These are phyloP conservation scores for Drosophila sulfurigaster DNA, from an alignment of 1,140 invertebrate species.

Conservation along the genomic window DNA sequence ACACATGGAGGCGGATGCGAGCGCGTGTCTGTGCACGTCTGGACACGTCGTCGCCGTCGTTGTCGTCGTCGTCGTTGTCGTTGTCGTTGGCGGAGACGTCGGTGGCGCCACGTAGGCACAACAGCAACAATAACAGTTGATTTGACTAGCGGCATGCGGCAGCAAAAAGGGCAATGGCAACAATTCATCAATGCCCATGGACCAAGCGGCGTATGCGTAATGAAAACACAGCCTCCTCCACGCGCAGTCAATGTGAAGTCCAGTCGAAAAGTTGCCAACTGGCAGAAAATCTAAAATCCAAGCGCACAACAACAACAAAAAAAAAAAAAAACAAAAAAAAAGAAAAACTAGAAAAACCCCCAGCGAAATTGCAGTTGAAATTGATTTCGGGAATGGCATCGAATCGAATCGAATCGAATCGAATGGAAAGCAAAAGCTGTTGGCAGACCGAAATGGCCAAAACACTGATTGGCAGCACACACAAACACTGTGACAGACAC, in stretches of 20 bases:
- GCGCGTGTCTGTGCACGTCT: conserved; percentile 66
- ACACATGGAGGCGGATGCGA: conserved; percentile 27
- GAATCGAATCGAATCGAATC: no score
- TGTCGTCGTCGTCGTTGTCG: not conserved
- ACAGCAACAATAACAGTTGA: conserved; percentile 56
- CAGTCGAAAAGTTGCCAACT: not conserved
- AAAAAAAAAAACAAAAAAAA: not conserved
- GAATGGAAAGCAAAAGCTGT: not conserved
- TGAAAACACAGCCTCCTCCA: conserved; percentile 41
- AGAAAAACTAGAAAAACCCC: not conserved
- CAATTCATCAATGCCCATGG: conserved; percentile 73
- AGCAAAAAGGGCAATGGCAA: conserved; percentile 48
- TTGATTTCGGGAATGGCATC: not conserved
- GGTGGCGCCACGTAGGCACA: conserved; percentile 66
- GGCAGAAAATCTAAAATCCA: not conserved
- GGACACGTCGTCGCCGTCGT: conserved; percentile 60
- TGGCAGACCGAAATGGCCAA: conserved; percentile 51
- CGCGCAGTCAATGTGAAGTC: conserved; percentile 3
- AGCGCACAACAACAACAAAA: not conserved
- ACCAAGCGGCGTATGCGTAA: conserved; percentile 73
- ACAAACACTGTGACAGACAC: conserved; percentile 13
- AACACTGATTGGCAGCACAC: conserved; percentile 65
- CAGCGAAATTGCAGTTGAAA: not conserved
- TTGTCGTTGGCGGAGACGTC: conserved; percentile 17
- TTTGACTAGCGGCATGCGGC: conserved; percentile 41